phyloP scores from a whole-genome alignment of 1,140 invertebrate genomes.

The Littorina saxatilis region DNA sequence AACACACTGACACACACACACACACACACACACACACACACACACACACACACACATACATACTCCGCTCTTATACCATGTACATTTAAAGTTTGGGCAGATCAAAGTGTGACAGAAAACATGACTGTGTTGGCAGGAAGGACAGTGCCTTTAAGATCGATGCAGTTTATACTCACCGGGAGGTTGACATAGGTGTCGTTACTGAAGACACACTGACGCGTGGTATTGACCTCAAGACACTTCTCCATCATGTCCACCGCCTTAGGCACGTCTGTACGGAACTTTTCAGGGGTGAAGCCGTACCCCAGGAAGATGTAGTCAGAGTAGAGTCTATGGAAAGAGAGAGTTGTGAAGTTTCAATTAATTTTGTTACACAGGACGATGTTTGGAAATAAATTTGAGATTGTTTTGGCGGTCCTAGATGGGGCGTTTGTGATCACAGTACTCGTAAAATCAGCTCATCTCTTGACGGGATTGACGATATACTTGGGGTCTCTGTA shows the following conservation, averaged over 20 bases:
- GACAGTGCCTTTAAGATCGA: too few species aligned
- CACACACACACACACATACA: not conserved
- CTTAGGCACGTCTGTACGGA: conserved; percentile 46
- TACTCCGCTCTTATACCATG: not conserved
- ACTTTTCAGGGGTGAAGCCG: conserved; percentile 54
- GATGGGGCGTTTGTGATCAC: too few species aligned
- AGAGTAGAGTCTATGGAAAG: conserved; percentile 64
- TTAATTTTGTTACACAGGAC: too few species aligned
- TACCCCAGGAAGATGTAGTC: conserved; percentile 63
- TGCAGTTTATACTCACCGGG: conserved; percentile 41
- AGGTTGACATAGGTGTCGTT: conserved; percentile 48
- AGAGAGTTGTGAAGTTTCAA: too few species aligned
- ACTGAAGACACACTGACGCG: conserved; percentile 56
- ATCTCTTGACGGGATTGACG: too few species aligned
- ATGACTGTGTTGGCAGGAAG: too few species aligned
- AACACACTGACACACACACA: conserved; percentile 1
- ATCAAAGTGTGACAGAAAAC: not conserved
- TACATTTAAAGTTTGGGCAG: not conserved
- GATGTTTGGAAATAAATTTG: too few species aligned
- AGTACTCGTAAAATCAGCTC: too few species aligned
- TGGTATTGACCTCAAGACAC: conserved; percentile 50
- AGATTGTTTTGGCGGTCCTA: too few species aligned
- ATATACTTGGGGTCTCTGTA: too few species aligned
- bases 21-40: conserved; percentile 7
- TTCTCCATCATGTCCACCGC: conserved; percentile 50